Evolutionary conservation across 2,888 invertebrate genomes (phyloP).

Genomic region (Pristionchus maxplancki): DNA sequence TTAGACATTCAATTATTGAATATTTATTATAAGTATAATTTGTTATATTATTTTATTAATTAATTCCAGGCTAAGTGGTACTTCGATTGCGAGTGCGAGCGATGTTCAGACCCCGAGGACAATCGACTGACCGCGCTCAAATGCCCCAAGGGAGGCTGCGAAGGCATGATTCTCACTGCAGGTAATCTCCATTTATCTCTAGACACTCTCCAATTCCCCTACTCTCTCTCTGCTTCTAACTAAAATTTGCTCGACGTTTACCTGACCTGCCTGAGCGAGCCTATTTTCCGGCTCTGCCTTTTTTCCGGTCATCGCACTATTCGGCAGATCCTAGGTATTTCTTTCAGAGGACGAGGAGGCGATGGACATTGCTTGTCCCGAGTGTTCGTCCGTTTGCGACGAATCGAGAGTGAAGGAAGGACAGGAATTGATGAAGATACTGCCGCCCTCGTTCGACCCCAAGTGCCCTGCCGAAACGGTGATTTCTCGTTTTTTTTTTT

Average conservation of each 20-base stretch:
- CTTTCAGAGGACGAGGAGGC: conserved; percentile 48
- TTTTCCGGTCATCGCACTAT: too few species aligned
- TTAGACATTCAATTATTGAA: too few species aligned
- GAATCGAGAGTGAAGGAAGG: conserved; percentile 58
- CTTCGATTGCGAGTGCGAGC: conserved; percentile 73
- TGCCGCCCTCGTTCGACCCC: conserved; percentile 68
- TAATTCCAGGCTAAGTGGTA: conserved; percentile 62
- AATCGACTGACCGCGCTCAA: conserved; percentile 68
- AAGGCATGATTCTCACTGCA: conserved; percentile 65
- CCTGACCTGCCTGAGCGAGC: too few species aligned
- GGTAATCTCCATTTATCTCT: conserved; percentile 52
- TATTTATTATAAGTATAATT: too few species aligned
- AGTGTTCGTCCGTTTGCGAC: conserved; percentile 61
- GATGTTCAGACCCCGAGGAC: conserved; percentile 73
- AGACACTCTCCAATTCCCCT: neutral
- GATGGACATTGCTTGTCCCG: conserved; percentile 67
- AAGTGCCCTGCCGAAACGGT: conserved; percentile 58
- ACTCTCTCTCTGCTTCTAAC: too few species aligned
- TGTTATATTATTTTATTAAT: too few species aligned
- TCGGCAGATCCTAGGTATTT: too few species aligned
- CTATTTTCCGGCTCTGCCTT: too few species aligned
- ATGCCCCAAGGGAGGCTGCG: conserved; percentile 64
- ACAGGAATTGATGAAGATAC: conserved; percentile 69
- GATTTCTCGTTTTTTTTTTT: neutral
- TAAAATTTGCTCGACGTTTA: too few species aligned